Base-by-base conservation (phyloP, 1,140 invertebrate species). In the Heliconius nattereri region DNA sequence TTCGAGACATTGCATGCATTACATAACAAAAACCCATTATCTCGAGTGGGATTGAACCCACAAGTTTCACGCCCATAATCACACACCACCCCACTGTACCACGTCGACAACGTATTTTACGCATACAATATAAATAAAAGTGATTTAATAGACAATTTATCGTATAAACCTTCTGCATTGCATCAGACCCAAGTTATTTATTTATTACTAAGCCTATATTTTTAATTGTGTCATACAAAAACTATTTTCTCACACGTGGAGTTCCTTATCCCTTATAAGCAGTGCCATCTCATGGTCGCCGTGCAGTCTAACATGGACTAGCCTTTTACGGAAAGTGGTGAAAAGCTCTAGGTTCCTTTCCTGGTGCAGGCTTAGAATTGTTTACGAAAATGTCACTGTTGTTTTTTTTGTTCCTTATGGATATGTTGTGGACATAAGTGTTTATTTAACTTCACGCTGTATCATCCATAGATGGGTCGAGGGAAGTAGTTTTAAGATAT, bases 271-370 rank as follows among this genome's bases (percentile, higher is more conserved):
- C 60, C 60, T 26, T 66, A 66, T 66, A 66, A 3, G 60, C 6
- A 13, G 26, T 66, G n/a, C 60, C 60, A 66, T 66, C 60, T 66
- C 60, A 66, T 16, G 60, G 60, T 66, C 60, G 60, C 60, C 60
- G 60, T 66, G 60, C 60, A 7, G 60, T 66, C 60, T 66, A 66
- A 66, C 60, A 66, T 66, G 60, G 60, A 16, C 26, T 16, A 8
- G 0, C 60, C 60, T 29, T 66, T 26, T 66, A 66, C 1, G 60
- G 60, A 29, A 66, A 5, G 60, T 29, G 26, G 60, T 29, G 29
- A 66, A 66, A 66, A 66, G 60, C 60, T 66, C 11, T 13, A 66
- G 3, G 3, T 11, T 16, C n/a, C 40, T 7, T 66, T 66, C 60
- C 60, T 66, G 26, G 23, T 66, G 60, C 60, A 29, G 11, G 60